These are phyloP conservation scores for Ditylenchus dipsaci DNA, from an alignment of 1,140 invertebrate species.

Conservation along the genomic window DNA sequence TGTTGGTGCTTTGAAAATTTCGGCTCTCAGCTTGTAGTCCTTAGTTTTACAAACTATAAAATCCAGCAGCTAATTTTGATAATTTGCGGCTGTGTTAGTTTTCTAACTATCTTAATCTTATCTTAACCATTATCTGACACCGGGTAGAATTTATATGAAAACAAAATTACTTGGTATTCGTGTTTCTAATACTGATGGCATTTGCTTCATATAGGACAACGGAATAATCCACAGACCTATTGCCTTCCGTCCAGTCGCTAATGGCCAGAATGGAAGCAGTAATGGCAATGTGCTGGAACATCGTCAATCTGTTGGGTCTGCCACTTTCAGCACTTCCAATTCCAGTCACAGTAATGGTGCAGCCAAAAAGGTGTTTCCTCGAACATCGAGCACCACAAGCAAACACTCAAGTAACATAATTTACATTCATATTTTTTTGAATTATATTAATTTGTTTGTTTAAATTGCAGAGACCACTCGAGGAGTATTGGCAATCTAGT, in stretches of 20 bases:
- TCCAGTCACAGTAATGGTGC: background rate
- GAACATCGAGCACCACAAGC: conserved; percentile 18
- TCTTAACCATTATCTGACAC: no score
- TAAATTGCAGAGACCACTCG: conserved; percentile 22
- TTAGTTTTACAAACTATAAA: no score
- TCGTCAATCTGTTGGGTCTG: conserved; percentile 22
- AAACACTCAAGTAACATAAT: conserved; percentile 19
- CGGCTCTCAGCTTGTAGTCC: no score
- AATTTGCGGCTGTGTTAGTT: no score
- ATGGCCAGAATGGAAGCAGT: background rate
- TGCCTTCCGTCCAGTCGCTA: conserved; percentile 32
- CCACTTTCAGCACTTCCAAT: background rate
- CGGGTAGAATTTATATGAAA: no score
- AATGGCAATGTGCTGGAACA: background rate
- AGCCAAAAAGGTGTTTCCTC: background rate
- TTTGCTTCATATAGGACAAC: conserved; percentile 40
- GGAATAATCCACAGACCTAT: conserved; percentile 36
- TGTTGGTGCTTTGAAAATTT: no score
- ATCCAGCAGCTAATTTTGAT: no score
- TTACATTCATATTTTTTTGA: conserved; percentile 9
- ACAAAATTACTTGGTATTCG: no score
- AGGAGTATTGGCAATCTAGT: conserved; percentile 32
- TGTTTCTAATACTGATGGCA: no score
- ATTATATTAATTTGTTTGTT: no score
- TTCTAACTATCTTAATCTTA: no score